A percentile compares a stretch with the other conserved stretches of the same genome.
phyloP scores from a whole-genome alignment of 2,113 vertebrate genomes.

The Cinclus mexicanus region DNA sequence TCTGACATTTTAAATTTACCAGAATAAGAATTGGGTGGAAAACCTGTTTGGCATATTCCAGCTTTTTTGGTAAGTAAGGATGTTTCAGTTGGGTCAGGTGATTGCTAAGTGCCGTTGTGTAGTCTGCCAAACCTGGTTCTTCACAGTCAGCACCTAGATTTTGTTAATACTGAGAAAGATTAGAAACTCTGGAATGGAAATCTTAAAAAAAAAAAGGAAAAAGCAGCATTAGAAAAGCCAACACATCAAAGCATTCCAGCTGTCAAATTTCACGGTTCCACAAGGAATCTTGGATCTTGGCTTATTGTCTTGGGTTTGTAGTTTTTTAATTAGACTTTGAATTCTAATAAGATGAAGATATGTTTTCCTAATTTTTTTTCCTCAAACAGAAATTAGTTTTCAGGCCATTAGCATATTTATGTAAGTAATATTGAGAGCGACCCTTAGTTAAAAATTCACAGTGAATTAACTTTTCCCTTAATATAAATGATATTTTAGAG shows the following conservation, averaged over 20 bases:
- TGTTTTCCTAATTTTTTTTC: neutral
- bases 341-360: neutral
- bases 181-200: neutral
- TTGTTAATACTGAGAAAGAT: neutral
- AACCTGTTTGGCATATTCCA: neutral
- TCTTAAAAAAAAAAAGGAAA: neutral
- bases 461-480: constrained; percentile 7
- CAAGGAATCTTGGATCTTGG: neutral
- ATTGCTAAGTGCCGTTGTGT: neutral
- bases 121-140: neutral
- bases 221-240: neutral
- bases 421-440: neutral
- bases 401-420: constrained; percentile 5
- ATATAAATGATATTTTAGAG: neutral
- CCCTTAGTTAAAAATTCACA: constrained; percentile 28
- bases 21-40: neutral
- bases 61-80: neutral
- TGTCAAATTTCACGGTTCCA: neutral
- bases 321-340: constrained; percentile 4
- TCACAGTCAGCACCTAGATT: neutral
- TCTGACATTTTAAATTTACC: accelerated
- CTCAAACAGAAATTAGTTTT: neutral
- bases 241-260: neutral
- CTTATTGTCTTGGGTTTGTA: neutral
- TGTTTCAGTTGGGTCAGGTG: neutral